These are phyloP conservation scores for Neodontobutis hainanensis DNA, from an alignment of 2,113 vertebrate genomes.

Conservation along the genomic window DNA sequence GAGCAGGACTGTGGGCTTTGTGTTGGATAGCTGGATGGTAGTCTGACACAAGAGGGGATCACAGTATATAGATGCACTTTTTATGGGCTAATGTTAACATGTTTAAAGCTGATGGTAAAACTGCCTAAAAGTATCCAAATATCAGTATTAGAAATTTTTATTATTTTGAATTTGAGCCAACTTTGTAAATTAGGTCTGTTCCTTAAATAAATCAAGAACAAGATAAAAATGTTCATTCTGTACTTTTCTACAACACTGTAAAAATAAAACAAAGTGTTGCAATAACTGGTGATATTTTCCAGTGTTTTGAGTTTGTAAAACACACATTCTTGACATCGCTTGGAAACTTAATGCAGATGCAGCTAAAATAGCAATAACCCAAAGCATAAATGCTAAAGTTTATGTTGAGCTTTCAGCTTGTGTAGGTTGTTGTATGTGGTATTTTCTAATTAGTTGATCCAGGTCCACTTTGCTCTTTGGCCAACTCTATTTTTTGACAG, in stretches of 20 bases:
- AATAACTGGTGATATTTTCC: not conserved
- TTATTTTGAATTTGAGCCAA: too few relatives aligned
- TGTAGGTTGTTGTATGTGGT: too few relatives aligned
- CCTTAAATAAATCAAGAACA: too few relatives aligned
- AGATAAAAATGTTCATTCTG: too few relatives aligned
- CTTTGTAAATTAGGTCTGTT: too few relatives aligned
- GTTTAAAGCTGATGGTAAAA: not conserved
- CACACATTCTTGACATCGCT: constrained; percentile 7
- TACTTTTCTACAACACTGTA: too few relatives aligned
- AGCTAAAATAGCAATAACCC: not conserved
- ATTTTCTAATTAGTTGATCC: too few relatives aligned
- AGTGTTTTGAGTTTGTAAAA: constrained; percentile 5
- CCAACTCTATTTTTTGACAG: too few relatives aligned
- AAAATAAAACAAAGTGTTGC: not conserved
- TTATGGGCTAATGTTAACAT: not conserved
- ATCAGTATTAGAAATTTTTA: too few relatives aligned
- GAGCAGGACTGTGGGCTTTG: constrained; percentile 45
- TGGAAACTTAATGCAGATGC: constrained; percentile 35
- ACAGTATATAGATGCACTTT: constrained; percentile 2
- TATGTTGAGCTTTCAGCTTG: not conserved
- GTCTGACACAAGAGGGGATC: not conserved
- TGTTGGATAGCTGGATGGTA: constrained; percentile 19
- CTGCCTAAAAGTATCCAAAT: not conserved
- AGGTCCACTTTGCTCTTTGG: too few relatives aligned
- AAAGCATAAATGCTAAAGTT: too few relatives aligned